A percentile compares a stretch with the other conserved stretches of the same genome.
Evolutionary conservation across 2,113 vertebrate species (phyloP).

Genomic region (Eonycteris spelaea): DNA sequence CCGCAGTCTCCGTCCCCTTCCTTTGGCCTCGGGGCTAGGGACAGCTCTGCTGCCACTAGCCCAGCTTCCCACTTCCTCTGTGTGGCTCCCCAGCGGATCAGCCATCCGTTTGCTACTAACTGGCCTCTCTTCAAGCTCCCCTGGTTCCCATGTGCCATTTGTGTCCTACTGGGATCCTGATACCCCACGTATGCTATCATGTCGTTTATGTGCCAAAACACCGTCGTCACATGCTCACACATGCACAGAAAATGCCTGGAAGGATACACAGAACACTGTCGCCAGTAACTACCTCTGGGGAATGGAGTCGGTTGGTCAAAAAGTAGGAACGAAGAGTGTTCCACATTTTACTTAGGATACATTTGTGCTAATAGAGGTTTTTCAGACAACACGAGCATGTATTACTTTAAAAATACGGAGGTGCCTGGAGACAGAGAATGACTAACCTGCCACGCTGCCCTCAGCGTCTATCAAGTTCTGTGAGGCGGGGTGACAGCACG

Average conservation of each 20-base stretch:
- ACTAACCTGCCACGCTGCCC: background rate
- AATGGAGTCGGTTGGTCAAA: background rate
- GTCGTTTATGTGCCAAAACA: no score
- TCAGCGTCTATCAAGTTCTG: background rate
- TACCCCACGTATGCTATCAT: background rate
- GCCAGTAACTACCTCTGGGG: background rate
- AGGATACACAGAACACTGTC: background rate
- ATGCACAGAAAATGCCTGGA: background rate
- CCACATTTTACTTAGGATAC: background rate
- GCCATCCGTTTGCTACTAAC: background rate
- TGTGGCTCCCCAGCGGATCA: background rate
- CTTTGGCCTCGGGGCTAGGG: background rate
- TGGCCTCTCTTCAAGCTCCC: background rate
- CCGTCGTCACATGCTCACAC: no score
- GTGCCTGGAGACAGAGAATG: background rate
- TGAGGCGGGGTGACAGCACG: background rate
- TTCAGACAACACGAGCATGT: background rate
- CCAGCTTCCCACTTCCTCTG: no score
- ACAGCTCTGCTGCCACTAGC: background rate
- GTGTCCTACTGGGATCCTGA: background rate
- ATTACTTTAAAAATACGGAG: background rate
- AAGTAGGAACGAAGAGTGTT: background rate
- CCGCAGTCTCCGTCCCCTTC: no score
- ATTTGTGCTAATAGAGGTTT: background rate
- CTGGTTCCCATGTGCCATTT: background rate